Percentiles rank a stretch among this genome's conserved stretches.
These are phyloP conservation scores for Thunnus maccoyii DNA, from an alignment of 2,113 vertebrate species.

Conservation along the genomic window DNA sequence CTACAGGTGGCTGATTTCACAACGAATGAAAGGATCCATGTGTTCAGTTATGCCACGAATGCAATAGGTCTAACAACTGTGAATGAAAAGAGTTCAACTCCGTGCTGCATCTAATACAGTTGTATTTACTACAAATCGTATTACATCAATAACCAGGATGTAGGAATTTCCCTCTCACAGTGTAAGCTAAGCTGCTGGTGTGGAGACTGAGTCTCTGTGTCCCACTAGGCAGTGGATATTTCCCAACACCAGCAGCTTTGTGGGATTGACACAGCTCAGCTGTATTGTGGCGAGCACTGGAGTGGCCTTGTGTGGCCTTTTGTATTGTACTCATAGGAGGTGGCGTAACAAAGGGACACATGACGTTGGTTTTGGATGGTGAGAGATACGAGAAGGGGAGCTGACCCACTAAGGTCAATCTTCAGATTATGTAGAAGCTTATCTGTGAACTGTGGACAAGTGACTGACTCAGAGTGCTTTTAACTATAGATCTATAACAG, in stretches of 20 bases:
- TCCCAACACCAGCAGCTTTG: conserved; percentile 67
- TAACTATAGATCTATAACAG: not conserved
- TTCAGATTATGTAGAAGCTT: conserved; percentile 22
- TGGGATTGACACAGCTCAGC: conserved; percentile 63
- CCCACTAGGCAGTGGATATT: conserved; percentile 49
- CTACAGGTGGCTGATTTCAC: not conserved
- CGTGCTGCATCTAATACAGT: not conserved
- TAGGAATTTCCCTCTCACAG: conserved; percentile 42
- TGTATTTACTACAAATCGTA: conserved; percentile 48
- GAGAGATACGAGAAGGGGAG: conserved; percentile 25
- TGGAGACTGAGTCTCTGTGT: conserved; percentile 45
- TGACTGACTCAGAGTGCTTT: not conserved
- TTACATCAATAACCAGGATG: conserved; percentile 50
- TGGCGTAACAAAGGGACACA: conserved; percentile 52
- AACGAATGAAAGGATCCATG: conserved; percentile 1
- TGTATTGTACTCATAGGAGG: conserved; percentile 52
- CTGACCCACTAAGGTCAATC: conserved; percentile 29
- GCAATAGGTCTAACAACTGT: conserved; percentile 23
- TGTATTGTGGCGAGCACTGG: conserved; percentile 45
- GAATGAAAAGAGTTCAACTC: conserved; percentile 17
- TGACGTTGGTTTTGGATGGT: conserved; percentile 39
- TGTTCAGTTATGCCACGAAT: conserved; percentile 11
- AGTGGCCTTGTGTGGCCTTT: conserved; percentile 61
- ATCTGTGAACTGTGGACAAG: conserved; percentile 21
- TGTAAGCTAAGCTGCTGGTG: conserved; percentile 43